phyloP scores from a whole-genome alignment of 35 echinoderm and acorn worm species.

The Ophiothrix spiculata region DNA sequence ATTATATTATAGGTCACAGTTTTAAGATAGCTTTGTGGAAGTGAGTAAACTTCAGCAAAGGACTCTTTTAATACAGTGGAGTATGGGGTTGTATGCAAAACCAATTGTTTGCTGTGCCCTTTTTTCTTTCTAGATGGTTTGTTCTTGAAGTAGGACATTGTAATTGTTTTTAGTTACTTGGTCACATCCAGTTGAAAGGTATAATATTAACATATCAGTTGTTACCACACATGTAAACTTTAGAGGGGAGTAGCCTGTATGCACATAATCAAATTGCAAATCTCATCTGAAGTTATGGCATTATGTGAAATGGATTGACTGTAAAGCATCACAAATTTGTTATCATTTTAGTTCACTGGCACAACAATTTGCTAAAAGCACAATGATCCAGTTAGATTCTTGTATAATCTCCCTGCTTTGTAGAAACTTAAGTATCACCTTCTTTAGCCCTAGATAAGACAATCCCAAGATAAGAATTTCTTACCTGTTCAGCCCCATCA shows the following conservation, averaged over 20 bases:
- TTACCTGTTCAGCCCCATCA: conserved; percentile 37
- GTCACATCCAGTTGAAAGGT: neutral
- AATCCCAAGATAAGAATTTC: neutral
- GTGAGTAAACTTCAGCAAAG: conserved; percentile 30
- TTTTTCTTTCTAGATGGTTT: conserved; percentile 38
- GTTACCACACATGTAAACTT: too few relatives aligned
- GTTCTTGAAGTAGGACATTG: conserved; percentile 17
- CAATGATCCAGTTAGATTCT: too few relatives aligned
- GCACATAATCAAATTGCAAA: too few relatives aligned
- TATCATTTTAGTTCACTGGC: too few relatives aligned
- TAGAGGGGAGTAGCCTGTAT: too few relatives aligned
- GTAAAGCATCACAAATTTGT: too few relatives aligned
- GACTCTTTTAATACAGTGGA: conserved; percentile 5
- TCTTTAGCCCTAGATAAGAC: neutral
- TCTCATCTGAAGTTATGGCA: too few relatives aligned
- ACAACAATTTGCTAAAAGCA: too few relatives aligned
- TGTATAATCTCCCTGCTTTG: too few relatives aligned
- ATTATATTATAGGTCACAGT: conserved; percentile 53
- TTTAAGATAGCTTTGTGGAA: conserved; percentile 30
- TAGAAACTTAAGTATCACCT: too few relatives aligned
- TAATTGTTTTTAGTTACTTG: too few relatives aligned
- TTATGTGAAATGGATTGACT: too few relatives aligned
- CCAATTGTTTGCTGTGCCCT: conserved; percentile 23
- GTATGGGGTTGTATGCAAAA: neutral
- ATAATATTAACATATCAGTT: neutral